Percentiles rank a stretch among this genome's conserved stretches.
Evolutionary conservation across 2,888 invertebrate species (phyloP).

Genomic region (Drosophila sordidula): DNA sequence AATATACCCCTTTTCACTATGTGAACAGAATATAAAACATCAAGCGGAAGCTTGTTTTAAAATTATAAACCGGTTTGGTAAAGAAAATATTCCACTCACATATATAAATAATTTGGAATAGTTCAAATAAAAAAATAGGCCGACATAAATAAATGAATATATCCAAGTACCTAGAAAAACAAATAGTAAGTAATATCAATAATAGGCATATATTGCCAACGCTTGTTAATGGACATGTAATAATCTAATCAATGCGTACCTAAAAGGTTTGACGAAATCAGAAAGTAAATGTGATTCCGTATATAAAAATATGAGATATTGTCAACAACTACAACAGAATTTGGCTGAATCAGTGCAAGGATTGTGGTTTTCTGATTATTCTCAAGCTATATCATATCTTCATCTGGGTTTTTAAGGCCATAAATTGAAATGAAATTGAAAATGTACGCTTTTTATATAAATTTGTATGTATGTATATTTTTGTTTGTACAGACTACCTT

Average conservation of each 20-base stretch:
- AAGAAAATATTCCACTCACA: background rate
- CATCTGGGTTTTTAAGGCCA: background rate
- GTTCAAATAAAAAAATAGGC: background rate
- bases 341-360: background rate
- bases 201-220: too few relatives aligned
- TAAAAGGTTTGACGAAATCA: too few relatives aligned
- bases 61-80: background rate
- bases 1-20: too few relatives aligned
- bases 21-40: too few relatives aligned
- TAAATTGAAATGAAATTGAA: background rate
- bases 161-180: too few relatives aligned
- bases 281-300: too few relatives aligned
- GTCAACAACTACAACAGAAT: background rate
- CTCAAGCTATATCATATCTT: background rate
- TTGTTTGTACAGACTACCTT: conserved; percentile 8
- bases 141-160: too few relatives aligned
- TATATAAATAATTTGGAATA: background rate
- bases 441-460: background rate
- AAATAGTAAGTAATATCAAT: too few relatives aligned
- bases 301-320: too few relatives aligned
- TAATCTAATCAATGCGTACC: too few relatives aligned
- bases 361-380: background rate
- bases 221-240: too few relatives aligned
- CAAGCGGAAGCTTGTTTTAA: background rate
- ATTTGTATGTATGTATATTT: background rate